Evolutionary conservation across 2,888 invertebrate species (phyloP).

Genomic region (Trichopria drosophilae): DNA sequence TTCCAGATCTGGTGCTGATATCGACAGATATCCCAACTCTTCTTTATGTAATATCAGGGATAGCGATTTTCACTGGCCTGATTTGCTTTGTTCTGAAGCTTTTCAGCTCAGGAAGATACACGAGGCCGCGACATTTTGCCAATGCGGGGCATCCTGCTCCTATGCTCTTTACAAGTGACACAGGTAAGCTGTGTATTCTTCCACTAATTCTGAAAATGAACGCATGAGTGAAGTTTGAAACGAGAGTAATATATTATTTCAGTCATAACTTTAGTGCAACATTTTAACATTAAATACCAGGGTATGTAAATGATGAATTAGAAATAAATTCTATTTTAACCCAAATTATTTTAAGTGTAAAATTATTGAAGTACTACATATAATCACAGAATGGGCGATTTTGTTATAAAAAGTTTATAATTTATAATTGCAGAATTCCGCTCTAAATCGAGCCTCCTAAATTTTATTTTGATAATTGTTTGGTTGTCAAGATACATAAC

Average conservation of each 20-base stretch:
- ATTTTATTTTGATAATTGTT: no score
- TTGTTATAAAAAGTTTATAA: no score
- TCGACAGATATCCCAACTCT: constrained; percentile 84
- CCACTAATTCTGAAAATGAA: background rate
- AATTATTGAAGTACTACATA: constrained; percentile 2
- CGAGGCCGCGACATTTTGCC: constrained; percentile 75
- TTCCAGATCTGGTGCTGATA: constrained; percentile 77
- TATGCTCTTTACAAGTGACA: constrained; percentile 82
- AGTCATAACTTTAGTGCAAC: no score
- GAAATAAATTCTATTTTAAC: constrained; percentile 10
- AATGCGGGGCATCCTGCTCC: constrained; percentile 80
- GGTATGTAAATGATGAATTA: no score
- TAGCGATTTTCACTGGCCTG: constrained; percentile 81
- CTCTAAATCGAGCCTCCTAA: no score
- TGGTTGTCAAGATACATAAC: no score
- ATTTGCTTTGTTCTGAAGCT: constrained; percentile 87
- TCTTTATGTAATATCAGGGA: constrained; percentile 81
- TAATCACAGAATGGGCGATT: no score
- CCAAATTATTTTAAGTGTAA: constrained; percentile 9
- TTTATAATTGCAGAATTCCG: no score
- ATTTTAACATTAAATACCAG: no score
- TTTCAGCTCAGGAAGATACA: constrained; percentile 70
- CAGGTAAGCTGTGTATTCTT: constrained; percentile 64
- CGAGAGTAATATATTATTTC: no score
- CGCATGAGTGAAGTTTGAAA: no score